Base-by-base conservation (phyloP, 1,140 invertebrate genomes). In the Pemphigus obesinymphae region DNA sequence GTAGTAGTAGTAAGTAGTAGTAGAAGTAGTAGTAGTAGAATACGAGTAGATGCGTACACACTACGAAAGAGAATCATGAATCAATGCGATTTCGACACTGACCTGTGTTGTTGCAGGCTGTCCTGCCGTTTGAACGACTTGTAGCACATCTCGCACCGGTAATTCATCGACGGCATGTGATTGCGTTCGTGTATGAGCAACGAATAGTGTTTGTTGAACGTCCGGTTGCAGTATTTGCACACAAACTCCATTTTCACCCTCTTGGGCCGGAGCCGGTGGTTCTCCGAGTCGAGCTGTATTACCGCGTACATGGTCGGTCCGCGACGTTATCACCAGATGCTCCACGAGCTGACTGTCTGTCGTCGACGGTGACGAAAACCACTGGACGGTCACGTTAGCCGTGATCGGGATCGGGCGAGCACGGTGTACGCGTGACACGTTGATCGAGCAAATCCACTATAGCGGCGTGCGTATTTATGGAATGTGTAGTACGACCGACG, bases 201-300 rank as follows among this genome's bases (percentile, higher is more conserved):
- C 90, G 99, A 99, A 91, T 99, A 99, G 83, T 96, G 96, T 90
- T 99, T 99, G 86, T 96, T 99, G 91, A 99, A 99, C 86, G 97
- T 92, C 86, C 98, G 92, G 88, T 97, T 94, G 91, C 98, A 99
- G 91, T 95, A 99, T 89, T 97, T 96, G 92, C 98, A 99, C 88
- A 99, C 95, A 89, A 97, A 99, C 90, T 99, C 95, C 90, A 96
- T 97, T 90, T 97, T 94, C 31, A 82, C 66, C 88, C 93, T 90
- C 93, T 95, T 94, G 90, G 95, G 97, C 88, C 96, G 94, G 90
- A 95, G 93, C 89, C 93, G 91, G 89, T 93, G 92, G 89, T 95
- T 94, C 90, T 95, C 94, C 89, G 92, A 92, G 90, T 95, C 94
- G 89, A 95, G 94, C 90, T 92, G 92, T 92, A 93, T 93, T 89